A percentile compares a stretch with the other conserved stretches of the same genome.
phyloP scores from a whole-genome alignment of 2,888 invertebrate genomes.

The Incurvaria masculella region DNA sequence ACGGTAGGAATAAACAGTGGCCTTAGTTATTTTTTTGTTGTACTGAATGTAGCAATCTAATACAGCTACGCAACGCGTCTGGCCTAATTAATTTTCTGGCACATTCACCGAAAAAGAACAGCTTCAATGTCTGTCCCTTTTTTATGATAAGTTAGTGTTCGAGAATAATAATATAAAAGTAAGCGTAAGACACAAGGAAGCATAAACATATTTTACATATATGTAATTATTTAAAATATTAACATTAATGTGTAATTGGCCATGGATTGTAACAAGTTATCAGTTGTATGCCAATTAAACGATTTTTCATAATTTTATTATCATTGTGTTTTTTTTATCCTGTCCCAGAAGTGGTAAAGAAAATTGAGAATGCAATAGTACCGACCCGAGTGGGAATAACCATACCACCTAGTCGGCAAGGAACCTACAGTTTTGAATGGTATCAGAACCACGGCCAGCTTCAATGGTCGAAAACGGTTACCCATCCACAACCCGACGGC shows the following conservation, averaged over 20 bases:
- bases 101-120: too few relatives aligned
- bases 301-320: slow-evolving; percentile 55
- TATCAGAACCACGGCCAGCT: too few relatives aligned
- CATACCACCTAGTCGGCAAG: too few relatives aligned
- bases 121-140: background rate
- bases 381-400: too few relatives aligned
- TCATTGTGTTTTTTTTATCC: slow-evolving; percentile 32
- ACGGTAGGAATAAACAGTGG: slow-evolving; percentile 48
- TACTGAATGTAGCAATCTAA: too few relatives aligned
- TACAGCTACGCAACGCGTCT: too few relatives aligned
- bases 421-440: background rate
- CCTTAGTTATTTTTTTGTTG: slow-evolving; percentile 42
- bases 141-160: background rate
- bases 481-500: too few relatives aligned
- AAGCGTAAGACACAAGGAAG: slow-evolving; percentile 53
- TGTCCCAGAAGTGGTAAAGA: background rate
- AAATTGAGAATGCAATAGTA: too few relatives aligned
- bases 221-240: slow-evolving; percentile 56
- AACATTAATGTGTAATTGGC: slow-evolving; percentile 54
- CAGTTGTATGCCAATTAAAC: slow-evolving; percentile 56
- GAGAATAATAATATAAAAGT: slow-evolving; percentile 50
- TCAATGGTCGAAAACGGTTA: too few relatives aligned
- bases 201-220: slow-evolving; percentile 57
- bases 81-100: too few relatives aligned
- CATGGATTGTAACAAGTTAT: slow-evolving; percentile 56